phyloP scores from a whole-genome alignment of 1,140 invertebrate species.

The Bombus fervidus region DNA sequence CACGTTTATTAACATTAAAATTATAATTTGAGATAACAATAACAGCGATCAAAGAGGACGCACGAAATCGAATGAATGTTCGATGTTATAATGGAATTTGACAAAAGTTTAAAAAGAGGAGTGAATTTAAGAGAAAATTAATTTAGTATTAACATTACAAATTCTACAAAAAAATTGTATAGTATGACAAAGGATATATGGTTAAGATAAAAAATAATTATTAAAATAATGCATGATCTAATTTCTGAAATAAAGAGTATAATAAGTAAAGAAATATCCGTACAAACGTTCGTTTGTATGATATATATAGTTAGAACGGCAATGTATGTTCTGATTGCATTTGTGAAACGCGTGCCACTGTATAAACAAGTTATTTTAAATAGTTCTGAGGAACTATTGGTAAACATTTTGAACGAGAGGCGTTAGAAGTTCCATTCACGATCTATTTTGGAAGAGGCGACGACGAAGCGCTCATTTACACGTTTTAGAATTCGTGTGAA shows the following conservation, averaged over 20 bases:
- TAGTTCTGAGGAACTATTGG: slow-evolving; percentile 38
- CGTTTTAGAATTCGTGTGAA: slow-evolving; percentile 13
- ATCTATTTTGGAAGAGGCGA: slow-evolving; percentile 37
- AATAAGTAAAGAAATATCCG: slow-evolving; percentile 3
- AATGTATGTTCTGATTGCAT: not conserved
- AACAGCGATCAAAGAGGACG: not conserved
- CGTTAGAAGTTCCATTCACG: slow-evolving; percentile 33
- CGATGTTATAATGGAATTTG: not conserved
- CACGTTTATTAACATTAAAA: not conserved
- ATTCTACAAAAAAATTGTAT: not conserved
- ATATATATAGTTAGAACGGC: not conserved
- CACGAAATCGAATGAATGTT: not conserved
- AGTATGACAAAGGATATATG: not conserved
- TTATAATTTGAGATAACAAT: not conserved
- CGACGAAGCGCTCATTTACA: slow-evolving; percentile 41
- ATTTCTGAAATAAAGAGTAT: not conserved
- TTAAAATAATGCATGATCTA: not conserved
- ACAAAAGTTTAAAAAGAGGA: not conserved
- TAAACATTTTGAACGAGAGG: slow-evolving; percentile 58
- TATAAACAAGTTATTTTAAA: slow-evolving; percentile 25
- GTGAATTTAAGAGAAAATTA: not conserved
- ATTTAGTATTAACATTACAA: not conserved
- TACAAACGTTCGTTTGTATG: not conserved
- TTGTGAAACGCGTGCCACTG: slow-evolving; percentile 49
- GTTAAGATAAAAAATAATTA: not conserved